A percentile compares a stretch with the other conserved stretches of the same genome.
Conservation (phyloP, 1,140 invertebrate species). For the Sinella curviseta region DNA sequence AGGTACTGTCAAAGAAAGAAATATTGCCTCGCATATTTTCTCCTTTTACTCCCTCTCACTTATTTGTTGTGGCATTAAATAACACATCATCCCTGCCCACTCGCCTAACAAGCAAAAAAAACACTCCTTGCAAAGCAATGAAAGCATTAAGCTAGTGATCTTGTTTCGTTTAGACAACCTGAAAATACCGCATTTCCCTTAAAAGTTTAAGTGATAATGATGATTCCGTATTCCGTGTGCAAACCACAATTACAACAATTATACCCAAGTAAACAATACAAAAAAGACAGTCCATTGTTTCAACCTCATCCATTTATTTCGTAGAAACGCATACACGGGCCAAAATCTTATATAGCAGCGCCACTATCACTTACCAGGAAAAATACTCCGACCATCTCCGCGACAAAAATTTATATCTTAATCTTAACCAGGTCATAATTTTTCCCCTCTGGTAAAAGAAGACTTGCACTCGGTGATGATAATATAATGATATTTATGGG, state of each 20-base stretch:
- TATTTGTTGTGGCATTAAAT: neutral
- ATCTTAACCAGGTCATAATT: conserved; percentile 20
- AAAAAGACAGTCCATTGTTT: neutral
- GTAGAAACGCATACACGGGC: no score
- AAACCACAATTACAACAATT: neutral
- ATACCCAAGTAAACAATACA: neutral
- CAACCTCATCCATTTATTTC: neutral
- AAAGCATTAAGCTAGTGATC: no score
- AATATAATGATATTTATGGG: conserved; percentile 11
- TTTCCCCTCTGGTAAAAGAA: neutral
- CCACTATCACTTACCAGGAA: no score
- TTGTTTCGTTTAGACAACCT: no score
- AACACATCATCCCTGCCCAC: neutral
- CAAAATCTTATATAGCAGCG: no score
- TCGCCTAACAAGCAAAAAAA: neutral
- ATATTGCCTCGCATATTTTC: neutral
- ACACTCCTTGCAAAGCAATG: neutral
- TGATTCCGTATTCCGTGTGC: neutral
- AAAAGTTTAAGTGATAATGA: no score
- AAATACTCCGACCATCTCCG: neutral
- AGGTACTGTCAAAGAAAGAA: neutral
- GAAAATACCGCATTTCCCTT: neutral
- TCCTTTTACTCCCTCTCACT: neutral
- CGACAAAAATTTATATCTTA: neutral
- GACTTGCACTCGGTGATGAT: neutral